These are phyloP conservation scores for Irena cyanogastra DNA, from an alignment of 2,113 vertebrate genomes.

Conservation along the genomic window DNA sequence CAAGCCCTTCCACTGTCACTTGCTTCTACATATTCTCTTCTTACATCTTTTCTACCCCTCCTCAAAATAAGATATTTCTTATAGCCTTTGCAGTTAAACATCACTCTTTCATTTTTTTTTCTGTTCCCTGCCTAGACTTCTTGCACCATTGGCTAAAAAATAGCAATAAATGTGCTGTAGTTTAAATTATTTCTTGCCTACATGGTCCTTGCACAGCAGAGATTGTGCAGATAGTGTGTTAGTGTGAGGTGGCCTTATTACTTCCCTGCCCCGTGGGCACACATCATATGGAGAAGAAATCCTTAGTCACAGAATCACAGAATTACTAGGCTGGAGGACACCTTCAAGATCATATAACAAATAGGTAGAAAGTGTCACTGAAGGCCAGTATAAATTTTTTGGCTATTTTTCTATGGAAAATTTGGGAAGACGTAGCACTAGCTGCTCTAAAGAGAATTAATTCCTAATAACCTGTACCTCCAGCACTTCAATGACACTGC, in stretches of 20 bases:
- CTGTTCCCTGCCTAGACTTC: not conserved
- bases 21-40: not conserved
- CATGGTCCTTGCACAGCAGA: not conserved
- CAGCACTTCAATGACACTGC: not conserved
- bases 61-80: not conserved
- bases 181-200: not conserved
- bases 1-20: not conserved
- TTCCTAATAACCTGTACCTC: not conserved
- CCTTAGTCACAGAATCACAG: not conserved
- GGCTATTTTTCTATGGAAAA: not conserved
- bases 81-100: not conserved
- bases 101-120: not conserved
- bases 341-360: not conserved
- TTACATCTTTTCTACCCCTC: not conserved
- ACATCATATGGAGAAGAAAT: not conserved
- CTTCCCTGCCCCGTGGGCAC: accelerated
- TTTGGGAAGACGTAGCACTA: not conserved
- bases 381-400: not conserved
- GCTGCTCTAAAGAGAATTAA: not conserved
- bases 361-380: not conserved
- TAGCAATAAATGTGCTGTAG: not conserved
- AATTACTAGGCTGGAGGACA: not conserved
- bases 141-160: not conserved
- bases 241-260: not conserved
- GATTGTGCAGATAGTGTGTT: not conserved